A percentile compares a stretch with the other conserved stretches of the same genome.
Evolutionary conservation across 2,113 vertebrate genomes (phyloP).

Genomic region (Cyanoderma ruficeps): DNA sequence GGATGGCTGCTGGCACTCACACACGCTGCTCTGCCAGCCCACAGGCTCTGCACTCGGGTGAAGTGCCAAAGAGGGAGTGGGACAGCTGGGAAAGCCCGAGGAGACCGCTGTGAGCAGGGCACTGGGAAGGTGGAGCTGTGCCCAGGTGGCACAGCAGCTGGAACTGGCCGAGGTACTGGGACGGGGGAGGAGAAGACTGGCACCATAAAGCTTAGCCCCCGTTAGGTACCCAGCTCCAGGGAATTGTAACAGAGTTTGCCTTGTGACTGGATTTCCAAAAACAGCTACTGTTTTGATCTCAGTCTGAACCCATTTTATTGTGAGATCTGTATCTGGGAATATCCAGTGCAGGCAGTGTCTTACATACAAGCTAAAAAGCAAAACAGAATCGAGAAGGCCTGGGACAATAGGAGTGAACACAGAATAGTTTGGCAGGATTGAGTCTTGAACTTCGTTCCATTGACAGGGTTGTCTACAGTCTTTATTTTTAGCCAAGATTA

Average conservation of each 20-base stretch:
- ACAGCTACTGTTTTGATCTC: background rate
- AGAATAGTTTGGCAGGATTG: background rate
- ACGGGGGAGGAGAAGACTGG: background rate
- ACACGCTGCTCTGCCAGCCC: background rate
- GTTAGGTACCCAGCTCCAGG: background rate
- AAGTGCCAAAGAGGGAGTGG: background rate
- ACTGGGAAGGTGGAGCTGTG: background rate
- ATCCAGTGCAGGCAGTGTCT: background rate
- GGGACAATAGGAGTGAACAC: background rate
- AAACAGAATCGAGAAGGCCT: background rate
- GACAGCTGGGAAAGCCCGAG: background rate
- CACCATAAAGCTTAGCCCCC: background rate
- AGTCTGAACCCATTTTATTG: background rate
- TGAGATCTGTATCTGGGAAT: background rate
- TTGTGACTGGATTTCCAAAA: background rate
- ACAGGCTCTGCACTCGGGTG: background rate
- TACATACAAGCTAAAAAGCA: background rate
- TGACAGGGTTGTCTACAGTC: background rate
- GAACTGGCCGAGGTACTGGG: background rate
- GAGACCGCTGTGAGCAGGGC: background rate
- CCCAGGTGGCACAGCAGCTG: too few relatives aligned
- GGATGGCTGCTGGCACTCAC: rapidly evolving
- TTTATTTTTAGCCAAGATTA: background rate
- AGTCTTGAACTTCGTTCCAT: background rate
- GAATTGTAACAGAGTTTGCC: background rate